phyloP scores from a whole-genome alignment of 2,888 invertebrate genomes.

The Aphrophora alni region DNA sequence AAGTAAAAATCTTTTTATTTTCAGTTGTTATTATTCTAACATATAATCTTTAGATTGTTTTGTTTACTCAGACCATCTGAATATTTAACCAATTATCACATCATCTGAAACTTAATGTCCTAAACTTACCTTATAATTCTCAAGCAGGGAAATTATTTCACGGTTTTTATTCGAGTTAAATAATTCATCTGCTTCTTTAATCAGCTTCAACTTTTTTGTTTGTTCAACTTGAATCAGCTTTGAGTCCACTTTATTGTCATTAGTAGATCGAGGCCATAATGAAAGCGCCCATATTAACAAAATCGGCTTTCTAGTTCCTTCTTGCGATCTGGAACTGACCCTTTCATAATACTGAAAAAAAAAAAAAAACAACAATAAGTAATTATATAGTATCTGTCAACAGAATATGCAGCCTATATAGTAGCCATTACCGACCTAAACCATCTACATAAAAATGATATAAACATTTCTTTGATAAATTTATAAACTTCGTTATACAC shows the following conservation, averaged over 20 bases:
- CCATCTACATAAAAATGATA: background rate
- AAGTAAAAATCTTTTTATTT: too few species aligned
- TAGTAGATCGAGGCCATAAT: background rate
- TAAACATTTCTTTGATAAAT: background rate
- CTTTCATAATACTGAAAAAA: background rate
- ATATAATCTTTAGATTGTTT: too few species aligned
- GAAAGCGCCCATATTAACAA: background rate
- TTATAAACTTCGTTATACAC: too few species aligned
- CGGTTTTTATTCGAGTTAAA: slow-evolving; percentile 70
- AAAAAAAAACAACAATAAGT: too few species aligned
- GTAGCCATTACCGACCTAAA: background rate
- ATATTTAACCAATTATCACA: too few species aligned
- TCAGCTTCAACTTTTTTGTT: slow-evolving; percentile 6
- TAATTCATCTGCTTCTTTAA: slow-evolving; percentile 66
- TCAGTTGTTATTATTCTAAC: too few species aligned
- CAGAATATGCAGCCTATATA: background rate
- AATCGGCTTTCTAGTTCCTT: background rate
- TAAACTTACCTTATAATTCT: slow-evolving; percentile 61
- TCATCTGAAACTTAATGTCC: too few species aligned
- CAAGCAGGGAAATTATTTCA: slow-evolving; percentile 68
- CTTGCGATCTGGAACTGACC: background rate
- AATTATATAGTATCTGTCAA: too few species aligned
- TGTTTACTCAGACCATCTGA: too few species aligned
- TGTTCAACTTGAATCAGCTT: background rate
- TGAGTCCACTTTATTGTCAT: background rate